A percentile compares a stretch with the other conserved stretches of the same genome.
phyloP scores from a whole-genome alignment of 2,888 invertebrate species.

The Herminia tarsipennalis region DNA sequence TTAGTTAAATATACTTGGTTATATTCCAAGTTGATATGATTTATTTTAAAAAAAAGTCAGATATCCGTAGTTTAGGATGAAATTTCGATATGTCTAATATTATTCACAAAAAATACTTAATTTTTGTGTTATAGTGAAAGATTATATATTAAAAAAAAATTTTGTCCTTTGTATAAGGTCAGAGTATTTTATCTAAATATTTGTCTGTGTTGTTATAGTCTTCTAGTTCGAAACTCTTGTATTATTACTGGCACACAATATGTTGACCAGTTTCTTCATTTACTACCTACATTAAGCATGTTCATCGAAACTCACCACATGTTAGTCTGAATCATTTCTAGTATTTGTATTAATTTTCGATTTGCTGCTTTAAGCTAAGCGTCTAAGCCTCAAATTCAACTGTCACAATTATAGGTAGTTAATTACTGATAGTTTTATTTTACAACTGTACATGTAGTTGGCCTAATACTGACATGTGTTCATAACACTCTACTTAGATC shows the following conservation, averaged over 20 bases:
- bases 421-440: slow-evolving; percentile 30
- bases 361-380: slow-evolving; percentile 1
- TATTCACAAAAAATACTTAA: no score
- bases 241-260: neutral
- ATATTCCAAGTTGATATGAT: neutral
- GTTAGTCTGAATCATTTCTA: slow-evolving; percentile 17
- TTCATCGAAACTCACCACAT: slow-evolving; percentile 32
- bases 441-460: slow-evolving; percentile 38
- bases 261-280: slow-evolving; percentile 6
- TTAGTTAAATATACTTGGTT: no score
- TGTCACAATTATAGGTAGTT: slow-evolving; percentile 2
- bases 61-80: no score
- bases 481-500: slow-evolving; percentile 33
- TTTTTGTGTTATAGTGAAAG: no score
- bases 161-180: no score
- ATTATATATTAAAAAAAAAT: no score
- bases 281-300: slow-evolving; percentile 8
- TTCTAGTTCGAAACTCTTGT: no score
- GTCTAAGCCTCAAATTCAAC: slow-evolving; percentile 15
- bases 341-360: neutral
- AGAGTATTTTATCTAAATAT: no score
- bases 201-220: no score
- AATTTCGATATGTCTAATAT: no score
- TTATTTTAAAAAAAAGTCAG: no score
- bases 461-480: slow-evolving; percentile 50